These are phyloP conservation scores for Nemopilema nomurai DNA, from an alignment of 30 jellyfish, hydroid and myxozoan genomes.

Conservation along the genomic window DNA sequence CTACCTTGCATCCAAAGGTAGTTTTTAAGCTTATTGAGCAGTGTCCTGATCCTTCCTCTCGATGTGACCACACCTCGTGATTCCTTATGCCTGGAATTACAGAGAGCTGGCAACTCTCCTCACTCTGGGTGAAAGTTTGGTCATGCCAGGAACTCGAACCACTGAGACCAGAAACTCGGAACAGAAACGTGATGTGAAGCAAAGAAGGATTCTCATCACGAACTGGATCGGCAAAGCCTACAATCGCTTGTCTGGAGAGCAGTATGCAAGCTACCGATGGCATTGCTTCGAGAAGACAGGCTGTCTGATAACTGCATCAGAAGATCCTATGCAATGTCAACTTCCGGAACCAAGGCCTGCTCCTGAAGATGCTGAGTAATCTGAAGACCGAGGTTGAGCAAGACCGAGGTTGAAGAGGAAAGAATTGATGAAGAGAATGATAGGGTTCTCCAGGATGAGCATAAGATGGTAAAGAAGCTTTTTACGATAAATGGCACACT, in stretches of 20 bases:
- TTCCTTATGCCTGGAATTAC: no score
- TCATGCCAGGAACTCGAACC: no score
- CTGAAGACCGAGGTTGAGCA: conserved; percentile 14
- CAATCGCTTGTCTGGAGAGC: neutral
- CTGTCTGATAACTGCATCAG: conserved; percentile 42
- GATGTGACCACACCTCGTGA: no score
- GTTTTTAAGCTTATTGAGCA: no score
- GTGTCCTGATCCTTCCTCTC: no score
- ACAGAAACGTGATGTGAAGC: conserved; percentile 21
- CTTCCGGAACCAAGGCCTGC: conserved; percentile 41
- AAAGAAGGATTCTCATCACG: conserved; percentile 21
- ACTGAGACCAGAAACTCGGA: no score
- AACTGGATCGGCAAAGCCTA: conserved; percentile 54
- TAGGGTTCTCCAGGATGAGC: conserved; percentile 27
- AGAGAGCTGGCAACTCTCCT: no score
- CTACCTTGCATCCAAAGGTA: no score
- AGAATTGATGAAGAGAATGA: conserved; percentile 30
- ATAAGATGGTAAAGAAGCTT: conserved; percentile 35
- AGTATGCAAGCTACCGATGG: conserved; percentile 1
- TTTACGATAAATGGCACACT: conserved; percentile 42
- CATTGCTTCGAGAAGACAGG: conserved; percentile 24
- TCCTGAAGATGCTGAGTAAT: conserved; percentile 29
- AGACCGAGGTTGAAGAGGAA: conserved; percentile 44
- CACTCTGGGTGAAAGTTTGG: no score
- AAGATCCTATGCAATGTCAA: conserved; percentile 37